Base-by-base conservation (phyloP, 1,140 invertebrate genomes). In the Aphelenchoides besseyi region DNA sequence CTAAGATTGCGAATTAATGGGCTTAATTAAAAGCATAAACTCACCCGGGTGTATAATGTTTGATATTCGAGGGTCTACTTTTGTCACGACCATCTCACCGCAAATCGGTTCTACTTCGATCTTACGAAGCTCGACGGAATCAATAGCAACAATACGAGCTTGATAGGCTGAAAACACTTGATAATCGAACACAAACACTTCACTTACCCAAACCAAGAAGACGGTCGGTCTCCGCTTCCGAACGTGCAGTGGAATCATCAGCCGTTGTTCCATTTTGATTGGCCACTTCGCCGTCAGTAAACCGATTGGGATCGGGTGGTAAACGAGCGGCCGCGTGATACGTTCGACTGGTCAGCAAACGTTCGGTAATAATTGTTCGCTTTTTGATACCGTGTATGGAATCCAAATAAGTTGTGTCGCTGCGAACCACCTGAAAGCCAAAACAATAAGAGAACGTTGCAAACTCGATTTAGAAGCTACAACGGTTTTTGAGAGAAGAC, bases 361-460 rank as follows among this genome's bases (percentile, higher is more conserved):
- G 53, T 53, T 82, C 80, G 5, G 78, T 79, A 2, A 82, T 73
- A 23, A 77, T 77, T 2, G 71, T 83, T 37, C 74, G 61, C 62
- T 83, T 83, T 48, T 72, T 79, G 12, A 75, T 32, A 2, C 82
- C 82, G 28, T 72, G 79, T 16, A 72, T 52, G 0, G 81, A 76
- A 70, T 82, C 80, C 9, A 74, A 53, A 41, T 67, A 71, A 18
- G 82, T 64, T 26, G 57, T 80, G 35, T 81, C 79, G 36, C 64
- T 70, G 37, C 63, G 66, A 36, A 37, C 62, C 2, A 70, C 64
- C 77, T 77, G 41, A 71, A 77, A 70, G 16, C 33, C 30, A 54
- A 23, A 48, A 23, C 12, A 48, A 23, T 12, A 48, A 48, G 41
- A 23, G 41, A 48, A 16, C 12, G 23, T 48, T 48, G 41, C 12